Evolutionary conservation across 2,797 vertebrate species (phyloP), one percentile per base, ranked within the genome.

Genomic region (Trematomus bernacchii): DNA sequence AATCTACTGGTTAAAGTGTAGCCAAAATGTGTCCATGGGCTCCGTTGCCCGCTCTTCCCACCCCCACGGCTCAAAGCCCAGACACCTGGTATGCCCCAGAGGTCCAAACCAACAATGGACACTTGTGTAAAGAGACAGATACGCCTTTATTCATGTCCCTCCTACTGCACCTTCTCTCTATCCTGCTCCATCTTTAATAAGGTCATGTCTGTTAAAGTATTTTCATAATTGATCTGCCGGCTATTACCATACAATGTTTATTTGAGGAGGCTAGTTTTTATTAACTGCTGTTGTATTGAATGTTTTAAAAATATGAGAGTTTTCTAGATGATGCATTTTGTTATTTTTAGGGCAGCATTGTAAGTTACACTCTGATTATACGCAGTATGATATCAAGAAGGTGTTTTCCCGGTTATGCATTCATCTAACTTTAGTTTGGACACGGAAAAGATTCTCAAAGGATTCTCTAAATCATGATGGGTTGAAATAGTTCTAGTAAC

Each of bases 31-130:
- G 77, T 82, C 81, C 82, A 79, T 80, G 75, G 69, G 77, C 79
- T 83, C 58, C 33, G 69, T 51, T 68, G 53, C 71, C 60, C 48
- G 58, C 44, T 61, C 47, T 42, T 67, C 80, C 80, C 79, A 73
- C 74, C 85, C 86, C 82, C 67, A 61, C 76, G 40, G 82, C 82
- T 87, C 74, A 80, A 82, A 86, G 85, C 87, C 80, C 85, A 91
- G 88, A 92, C 91, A 93, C 89, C 91, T 94, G 91, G 88, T 91
- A 87, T 89, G 85, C 89, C 91, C 85, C 73, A 53, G 73, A 92
- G 91, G 82, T 91, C 85, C 83, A 66, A 61, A 80, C 65, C 84
- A 93, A 95, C 92, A 95, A 94, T 94, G 91, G 79, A 79, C 79
- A 87, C 80, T 92, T 93, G 90, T 94, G 79, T 74, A 80, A 71